A percentile compares a stretch with the other conserved stretches of the same genome.
These are phyloP conservation scores for Paratilapia polleni DNA, from an alignment of 2,113 vertebrate species.

Conservation along the genomic window DNA sequence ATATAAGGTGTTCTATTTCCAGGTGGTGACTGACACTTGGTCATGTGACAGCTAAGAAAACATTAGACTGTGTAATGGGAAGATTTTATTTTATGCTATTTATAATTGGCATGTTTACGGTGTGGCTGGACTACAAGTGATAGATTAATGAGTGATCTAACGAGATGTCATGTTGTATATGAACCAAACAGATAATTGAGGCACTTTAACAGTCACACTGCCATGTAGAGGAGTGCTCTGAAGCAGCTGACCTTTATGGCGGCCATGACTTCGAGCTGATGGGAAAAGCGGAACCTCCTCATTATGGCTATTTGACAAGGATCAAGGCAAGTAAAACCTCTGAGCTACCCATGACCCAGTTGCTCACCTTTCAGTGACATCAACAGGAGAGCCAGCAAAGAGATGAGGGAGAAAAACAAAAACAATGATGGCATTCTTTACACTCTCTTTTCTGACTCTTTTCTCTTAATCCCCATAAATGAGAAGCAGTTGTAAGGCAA, in stretches of 20 bases:
- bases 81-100: not conserved
- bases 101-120: conserved; percentile 4
- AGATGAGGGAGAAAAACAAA: conserved; percentile 26
- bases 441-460: conserved; percentile 4
- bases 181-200: conserved; percentile 48
- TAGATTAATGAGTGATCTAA: conserved; percentile 21
- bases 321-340: conserved; percentile 63
- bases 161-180: conserved; percentile 15
- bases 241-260: conserved; percentile 60
- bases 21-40: not conserved
- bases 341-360: conserved; percentile 33
- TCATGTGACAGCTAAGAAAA: not conserved
- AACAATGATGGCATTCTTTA: conserved; percentile 38
- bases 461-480: conserved; percentile 39
- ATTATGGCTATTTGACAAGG: conserved; percentile 53
- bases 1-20: not conserved
- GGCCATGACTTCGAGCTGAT: conserved; percentile 62
- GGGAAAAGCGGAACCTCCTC: conserved; percentile 56
- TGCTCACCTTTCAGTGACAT: conserved; percentile 55
- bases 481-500: conserved; percentile 47
- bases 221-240: conserved; percentile 35
- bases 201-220: conserved; percentile 39
- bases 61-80: not conserved
- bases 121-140: not conserved
- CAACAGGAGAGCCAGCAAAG: not conserved